phyloP scores from a whole-genome alignment of 2,113 vertebrate genomes.

The Patagioenas fasciata region DNA sequence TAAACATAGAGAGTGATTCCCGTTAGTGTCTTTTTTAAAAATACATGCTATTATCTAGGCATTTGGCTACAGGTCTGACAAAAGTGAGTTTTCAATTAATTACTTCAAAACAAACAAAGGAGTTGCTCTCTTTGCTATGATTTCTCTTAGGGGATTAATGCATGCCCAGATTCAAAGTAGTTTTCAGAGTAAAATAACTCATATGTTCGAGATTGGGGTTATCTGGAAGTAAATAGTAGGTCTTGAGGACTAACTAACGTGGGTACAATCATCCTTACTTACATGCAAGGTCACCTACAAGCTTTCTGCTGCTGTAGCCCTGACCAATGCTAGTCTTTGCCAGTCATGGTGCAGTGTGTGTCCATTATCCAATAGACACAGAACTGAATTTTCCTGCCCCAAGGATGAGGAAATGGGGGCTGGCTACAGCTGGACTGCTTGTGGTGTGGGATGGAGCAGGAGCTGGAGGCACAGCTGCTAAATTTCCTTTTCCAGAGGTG shows the following conservation, averaged over 20 bases:
- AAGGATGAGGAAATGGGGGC: background rate
- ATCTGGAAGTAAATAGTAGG: background rate
- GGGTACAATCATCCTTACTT: background rate
- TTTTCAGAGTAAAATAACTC: slow-evolving; percentile 2
- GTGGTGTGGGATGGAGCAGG: background rate
- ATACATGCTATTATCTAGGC: background rate
- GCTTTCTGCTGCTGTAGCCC: background rate
- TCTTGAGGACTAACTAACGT: background rate
- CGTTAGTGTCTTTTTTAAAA: background rate
- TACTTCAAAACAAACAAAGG: background rate
- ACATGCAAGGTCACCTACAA: background rate
- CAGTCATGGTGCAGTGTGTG: rapidly evolving
- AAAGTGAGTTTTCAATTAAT: background rate
- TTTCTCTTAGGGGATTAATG: background rate
- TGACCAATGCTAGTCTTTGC: background rate
- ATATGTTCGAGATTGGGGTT: background rate
- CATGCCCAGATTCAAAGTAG: background rate
- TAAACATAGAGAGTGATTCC: background rate
- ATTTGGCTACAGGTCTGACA: background rate
- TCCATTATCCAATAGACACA: background rate
- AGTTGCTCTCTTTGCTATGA: background rate
- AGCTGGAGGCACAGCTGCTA: background rate
- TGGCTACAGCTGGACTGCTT: background rate
- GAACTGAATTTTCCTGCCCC: background rate
- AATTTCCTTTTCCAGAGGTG: background rate